phyloP scores from a whole-genome alignment of 1,140 invertebrate genomes.

The Macrostomum lignano region DNA sequence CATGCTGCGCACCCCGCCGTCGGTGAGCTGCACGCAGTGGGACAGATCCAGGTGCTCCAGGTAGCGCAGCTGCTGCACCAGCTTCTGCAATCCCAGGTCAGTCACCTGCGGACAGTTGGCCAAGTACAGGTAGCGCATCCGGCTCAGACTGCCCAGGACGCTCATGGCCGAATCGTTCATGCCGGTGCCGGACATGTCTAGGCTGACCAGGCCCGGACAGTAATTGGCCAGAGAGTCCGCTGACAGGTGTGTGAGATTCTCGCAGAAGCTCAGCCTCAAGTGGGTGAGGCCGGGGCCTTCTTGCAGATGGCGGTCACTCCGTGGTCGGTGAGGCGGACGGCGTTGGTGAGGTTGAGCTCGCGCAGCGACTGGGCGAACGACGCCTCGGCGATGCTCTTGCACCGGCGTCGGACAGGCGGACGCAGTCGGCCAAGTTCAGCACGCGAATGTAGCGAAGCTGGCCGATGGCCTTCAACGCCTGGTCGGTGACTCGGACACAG shows the following conservation, averaged over 20 bases:
- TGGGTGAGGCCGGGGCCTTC: constrained; percentile 18
- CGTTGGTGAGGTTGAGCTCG: constrained; percentile 26
- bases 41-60: constrained; percentile 24
- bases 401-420: constrained; percentile 22
- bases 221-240: constrained; percentile 26
- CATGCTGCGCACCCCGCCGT: constrained; percentile 27
- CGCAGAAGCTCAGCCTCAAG: constrained; percentile 24
- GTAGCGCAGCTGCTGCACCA: constrained; percentile 24
- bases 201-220: constrained; percentile 16
- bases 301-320: constrained; percentile 22
- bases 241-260: constrained; percentile 23
- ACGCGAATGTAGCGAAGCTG: constrained; percentile 16
- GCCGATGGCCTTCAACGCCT: constrained; percentile 16
- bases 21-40: constrained; percentile 24
- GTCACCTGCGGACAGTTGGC: constrained; percentile 22
- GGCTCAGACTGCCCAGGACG: constrained; percentile 16
- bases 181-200: constrained; percentile 24
- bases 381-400: constrained; percentile 19
- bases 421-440: constrained; percentile 26
- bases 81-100: constrained; percentile 27
- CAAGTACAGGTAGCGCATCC: constrained; percentile 16
- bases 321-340: constrained; percentile 22
- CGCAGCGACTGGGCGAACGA: constrained; percentile 15
- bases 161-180: constrained; percentile 13
- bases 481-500: constrained; percentile 20